These are phyloP conservation scores for Leontocebus nigricollis DNA, from an alignment of 2,797 vertebrate genomes.

Conservation along the genomic window DNA sequence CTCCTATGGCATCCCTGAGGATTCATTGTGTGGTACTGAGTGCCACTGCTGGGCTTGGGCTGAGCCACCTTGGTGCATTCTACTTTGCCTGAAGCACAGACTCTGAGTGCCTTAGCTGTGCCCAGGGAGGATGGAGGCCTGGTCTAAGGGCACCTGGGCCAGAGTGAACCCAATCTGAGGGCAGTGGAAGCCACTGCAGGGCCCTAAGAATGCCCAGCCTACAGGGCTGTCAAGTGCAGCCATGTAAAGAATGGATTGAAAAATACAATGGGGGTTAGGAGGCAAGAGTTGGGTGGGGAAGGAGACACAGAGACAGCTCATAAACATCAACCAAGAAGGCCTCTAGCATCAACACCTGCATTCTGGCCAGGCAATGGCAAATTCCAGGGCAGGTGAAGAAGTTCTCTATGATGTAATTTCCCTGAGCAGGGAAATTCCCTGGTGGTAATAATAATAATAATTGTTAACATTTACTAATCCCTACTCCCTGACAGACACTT, in stretches of 20 bases:
- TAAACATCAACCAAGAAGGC: not conserved
- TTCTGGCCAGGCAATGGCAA: not conserved
- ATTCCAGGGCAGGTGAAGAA: conserved; percentile 7
- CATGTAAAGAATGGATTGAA: not conserved
- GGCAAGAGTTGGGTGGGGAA: not conserved
- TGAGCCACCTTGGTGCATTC: not conserved
- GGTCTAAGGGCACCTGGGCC: not conserved
- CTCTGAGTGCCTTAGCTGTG: not conserved
- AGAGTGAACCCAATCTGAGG: not conserved
- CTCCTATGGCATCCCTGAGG: fast-evolving
- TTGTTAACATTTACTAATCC: not conserved
- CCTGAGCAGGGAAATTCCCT: not conserved
- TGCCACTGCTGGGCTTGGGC: not conserved
- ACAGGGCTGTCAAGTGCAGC: not conserved
- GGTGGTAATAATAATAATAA: not conserved
- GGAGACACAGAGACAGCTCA: not conserved
- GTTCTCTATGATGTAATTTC: not conserved
- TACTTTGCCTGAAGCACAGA: not conserved
- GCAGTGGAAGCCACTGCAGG: not conserved
- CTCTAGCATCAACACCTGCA: not conserved
- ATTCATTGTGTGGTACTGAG: not conserved
- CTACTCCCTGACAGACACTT: not conserved
- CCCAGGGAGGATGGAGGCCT: not conserved
- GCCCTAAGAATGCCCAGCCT: not conserved
- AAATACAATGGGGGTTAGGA: not conserved